Evolutionary conservation across 2,797 vertebrate species (phyloP), one percentile per base, ranked within the genome.

Genomic region (Gadopsis bispinosus): DNA sequence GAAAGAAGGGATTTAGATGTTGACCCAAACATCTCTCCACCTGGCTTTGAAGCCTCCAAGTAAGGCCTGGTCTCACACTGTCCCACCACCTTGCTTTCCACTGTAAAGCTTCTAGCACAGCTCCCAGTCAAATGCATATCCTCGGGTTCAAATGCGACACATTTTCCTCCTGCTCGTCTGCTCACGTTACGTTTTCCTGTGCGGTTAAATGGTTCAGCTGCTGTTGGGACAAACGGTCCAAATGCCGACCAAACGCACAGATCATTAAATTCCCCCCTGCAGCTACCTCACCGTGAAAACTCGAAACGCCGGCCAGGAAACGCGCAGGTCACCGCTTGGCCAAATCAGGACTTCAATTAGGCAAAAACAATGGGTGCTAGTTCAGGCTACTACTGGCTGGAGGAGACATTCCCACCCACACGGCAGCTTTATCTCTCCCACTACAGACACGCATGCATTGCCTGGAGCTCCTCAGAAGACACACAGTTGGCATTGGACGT

Each of bases 1-100:
- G 79, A 93, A 90, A 92, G 82, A 77, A 73, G 54, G 87, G 89
- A 92, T 93, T 93, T 91, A 89, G 87, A 86, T 83, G 85, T 83
- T 80, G 89, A 87, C 82, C 86, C 69, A 83, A 87, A 90, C 88
- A 84, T 90, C 77, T 78, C 83, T 90, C 83, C 75, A 82, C 76
- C 77, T 78, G 70, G 66, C 88, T 92, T 92, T 93, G 81, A 92
- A 87, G 87, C 71, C 73, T 70, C 69, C 1, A 7, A 90, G 84
- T 79, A 77, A 73, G 81, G 73, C 82, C 78, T 35, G 58, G 67
- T 83, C 76, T 90, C 84, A 72, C 80, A 43, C 76, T 45, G 69
- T 77, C 77, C 86, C 83, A 59, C 85, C 87, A 80, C 73, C 74
- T 77, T 29, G 68, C 75, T 87, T 81, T 78, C 84, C 7, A 51